Conservation (phyloP, 2,888 invertebrate genomes). For the Drosophila basisetae region DNA sequence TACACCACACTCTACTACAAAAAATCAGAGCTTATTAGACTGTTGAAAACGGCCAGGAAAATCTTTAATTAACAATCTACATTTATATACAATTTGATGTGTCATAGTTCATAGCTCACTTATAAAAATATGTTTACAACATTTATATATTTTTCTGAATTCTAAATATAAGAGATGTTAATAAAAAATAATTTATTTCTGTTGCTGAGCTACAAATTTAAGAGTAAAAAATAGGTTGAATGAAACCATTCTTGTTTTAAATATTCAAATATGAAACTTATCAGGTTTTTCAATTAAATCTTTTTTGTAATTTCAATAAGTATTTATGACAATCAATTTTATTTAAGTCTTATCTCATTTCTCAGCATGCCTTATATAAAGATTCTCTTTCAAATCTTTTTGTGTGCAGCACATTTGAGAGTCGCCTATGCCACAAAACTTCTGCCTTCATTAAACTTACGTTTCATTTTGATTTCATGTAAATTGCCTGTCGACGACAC, state of each 20-base stretch:
- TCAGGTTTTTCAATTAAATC: background rate
- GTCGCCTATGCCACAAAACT: constrained; percentile 13
- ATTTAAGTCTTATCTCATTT: background rate
- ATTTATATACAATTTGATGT: background rate
- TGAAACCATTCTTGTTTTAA: background rate
- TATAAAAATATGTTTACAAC: background rate
- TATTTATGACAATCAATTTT: background rate
- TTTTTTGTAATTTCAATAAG: background rate
- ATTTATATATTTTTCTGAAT: background rate
- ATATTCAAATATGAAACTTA: background rate
- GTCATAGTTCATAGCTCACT: background rate
- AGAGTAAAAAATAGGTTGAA: background rate
- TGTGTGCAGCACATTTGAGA: constrained; percentile 1
- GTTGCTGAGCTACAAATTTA: background rate
- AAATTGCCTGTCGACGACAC: constrained; percentile 78
- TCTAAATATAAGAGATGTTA: background rate
- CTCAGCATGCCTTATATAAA: too few relatives aligned
- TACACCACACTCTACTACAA: background rate
- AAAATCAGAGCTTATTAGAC: background rate
- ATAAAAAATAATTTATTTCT: background rate
- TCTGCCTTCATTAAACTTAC: constrained; percentile 46
- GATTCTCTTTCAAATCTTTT: background rate
- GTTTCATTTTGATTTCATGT: constrained; percentile 80
- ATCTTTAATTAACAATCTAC: background rate
- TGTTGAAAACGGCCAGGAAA: background rate